These are phyloP conservation scores for Bombus breviceps DNA, from an alignment of 1,140 invertebrate genomes.

Conservation along the genomic window DNA sequence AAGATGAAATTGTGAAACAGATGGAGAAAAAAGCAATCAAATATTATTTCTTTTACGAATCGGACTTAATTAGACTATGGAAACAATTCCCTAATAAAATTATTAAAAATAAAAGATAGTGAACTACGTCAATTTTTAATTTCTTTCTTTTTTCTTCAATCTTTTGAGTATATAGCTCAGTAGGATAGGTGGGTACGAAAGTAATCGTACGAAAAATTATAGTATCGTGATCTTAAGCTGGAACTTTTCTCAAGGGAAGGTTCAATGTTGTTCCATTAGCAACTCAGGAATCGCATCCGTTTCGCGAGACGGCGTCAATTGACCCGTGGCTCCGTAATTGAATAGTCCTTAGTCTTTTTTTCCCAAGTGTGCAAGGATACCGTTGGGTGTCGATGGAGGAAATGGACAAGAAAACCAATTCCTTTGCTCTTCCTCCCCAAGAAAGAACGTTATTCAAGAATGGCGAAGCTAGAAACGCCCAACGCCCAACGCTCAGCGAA, in stretches of 20 bases:
- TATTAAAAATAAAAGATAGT: too few species aligned
- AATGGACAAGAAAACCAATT: constrained; percentile 43
- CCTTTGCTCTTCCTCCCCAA: background rate
- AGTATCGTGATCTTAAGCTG: background rate
- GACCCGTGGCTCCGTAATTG: constrained; percentile 30
- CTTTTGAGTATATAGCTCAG: too few species aligned
- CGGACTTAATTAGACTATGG: too few species aligned
- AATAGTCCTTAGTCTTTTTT: constrained; percentile 13
- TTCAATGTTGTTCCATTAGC: background rate
- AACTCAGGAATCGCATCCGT: background rate
- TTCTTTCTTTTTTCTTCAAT: too few species aligned
- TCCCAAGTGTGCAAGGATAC: background rate
- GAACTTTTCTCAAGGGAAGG: background rate
- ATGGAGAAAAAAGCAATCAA: too few species aligned
- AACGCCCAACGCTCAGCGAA: background rate
- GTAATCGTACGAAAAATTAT: background rate
- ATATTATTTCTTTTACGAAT: too few species aligned
- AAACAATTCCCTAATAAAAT: too few species aligned
- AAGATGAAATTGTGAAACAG: too few species aligned
- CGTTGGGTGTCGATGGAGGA: background rate
- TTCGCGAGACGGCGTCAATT: background rate
- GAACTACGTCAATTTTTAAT: too few species aligned
- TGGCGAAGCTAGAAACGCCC: background rate
- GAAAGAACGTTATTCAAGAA: background rate
- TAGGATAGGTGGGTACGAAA: background rate